Evolutionary conservation across 2,888 invertebrate species (phyloP).

Genomic region (Athalia rosae): DNA sequence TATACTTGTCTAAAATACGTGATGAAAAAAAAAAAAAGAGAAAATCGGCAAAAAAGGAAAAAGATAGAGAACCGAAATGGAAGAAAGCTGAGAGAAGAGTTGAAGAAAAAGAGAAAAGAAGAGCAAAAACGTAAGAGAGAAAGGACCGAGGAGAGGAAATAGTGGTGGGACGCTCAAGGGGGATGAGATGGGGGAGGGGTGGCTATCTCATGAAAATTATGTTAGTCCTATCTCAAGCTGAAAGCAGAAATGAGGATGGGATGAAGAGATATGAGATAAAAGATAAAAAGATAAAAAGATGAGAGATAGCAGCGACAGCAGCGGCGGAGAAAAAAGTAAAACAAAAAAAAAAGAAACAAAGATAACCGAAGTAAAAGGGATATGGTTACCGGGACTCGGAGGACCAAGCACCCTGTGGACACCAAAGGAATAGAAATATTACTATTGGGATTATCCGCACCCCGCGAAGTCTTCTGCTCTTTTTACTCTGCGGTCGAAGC

Average conservation of each 20-base stretch:
- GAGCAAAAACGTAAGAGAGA: constrained; percentile 26
- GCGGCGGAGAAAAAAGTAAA: constrained; percentile 55
- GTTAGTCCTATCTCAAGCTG: constrained; percentile 66
- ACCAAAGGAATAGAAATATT: constrained; percentile 61
- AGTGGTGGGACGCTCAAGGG: constrained; percentile 39
- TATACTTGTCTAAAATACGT: constrained; percentile 34
- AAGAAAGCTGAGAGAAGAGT: constrained; percentile 26
- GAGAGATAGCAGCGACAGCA: constrained; percentile 51
- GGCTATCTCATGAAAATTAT: constrained; percentile 68
- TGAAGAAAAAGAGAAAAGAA: constrained; percentile 21
- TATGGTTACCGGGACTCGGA: constrained; percentile 58
- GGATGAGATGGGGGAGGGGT: constrained; percentile 47
- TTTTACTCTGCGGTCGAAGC: constrained; percentile 47
- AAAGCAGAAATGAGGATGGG: constrained; percentile 64
- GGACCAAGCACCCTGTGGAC: constrained; percentile 48
- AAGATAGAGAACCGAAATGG: constrained; percentile 20
- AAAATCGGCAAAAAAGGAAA: constrained; percentile 7
- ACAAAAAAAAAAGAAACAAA: constrained; percentile 63
- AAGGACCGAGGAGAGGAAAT: constrained; percentile 25
- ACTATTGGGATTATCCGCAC: constrained; percentile 57
- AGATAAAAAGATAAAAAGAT: constrained; percentile 64
- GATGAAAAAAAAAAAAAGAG: constrained; percentile 14
- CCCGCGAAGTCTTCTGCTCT: constrained; percentile 1
- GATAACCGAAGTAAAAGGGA: constrained; percentile 64
- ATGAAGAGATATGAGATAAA: constrained; percentile 62